These are phyloP conservation scores for Desmophyllum pertusum DNA, from an alignment of 92 coral and sea anemone species.

Conservation along the genomic window DNA sequence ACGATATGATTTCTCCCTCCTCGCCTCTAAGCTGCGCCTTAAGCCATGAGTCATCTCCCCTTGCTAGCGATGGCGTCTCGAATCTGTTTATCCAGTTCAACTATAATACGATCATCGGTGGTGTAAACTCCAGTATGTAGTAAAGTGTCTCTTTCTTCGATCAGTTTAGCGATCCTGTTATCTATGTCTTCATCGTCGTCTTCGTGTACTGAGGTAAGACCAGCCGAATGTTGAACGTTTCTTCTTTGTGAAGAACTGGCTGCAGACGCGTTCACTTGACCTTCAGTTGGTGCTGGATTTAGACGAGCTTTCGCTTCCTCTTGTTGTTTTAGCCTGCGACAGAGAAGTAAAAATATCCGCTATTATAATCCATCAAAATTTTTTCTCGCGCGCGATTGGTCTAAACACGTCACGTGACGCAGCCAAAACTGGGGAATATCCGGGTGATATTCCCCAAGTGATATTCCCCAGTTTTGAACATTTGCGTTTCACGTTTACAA, in stretches of 20 bases:
- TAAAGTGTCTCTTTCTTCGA: conserved; percentile 95
- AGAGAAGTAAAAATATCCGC: neutral
- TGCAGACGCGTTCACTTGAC: neutral
- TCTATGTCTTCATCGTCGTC: conserved; percentile 80
- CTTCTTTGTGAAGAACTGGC: conserved; percentile 42
- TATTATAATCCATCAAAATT: no score
- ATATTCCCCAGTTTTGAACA: no score
- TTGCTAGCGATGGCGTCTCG: conserved; percentile 95
- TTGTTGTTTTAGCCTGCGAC: conserved; percentile 74
- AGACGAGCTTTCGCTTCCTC: conserved; percentile 69
- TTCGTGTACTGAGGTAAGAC: conserved; percentile 57
- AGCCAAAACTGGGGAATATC: no score
- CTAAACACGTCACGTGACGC: no score
- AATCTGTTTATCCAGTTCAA: conserved; percentile 93
- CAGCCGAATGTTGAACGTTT: conserved; percentile 24
- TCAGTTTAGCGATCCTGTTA: conserved; percentile 86
- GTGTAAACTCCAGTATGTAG: conserved; percentile 95
- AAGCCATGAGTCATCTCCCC: conserved; percentile 53
- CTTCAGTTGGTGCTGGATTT: conserved; percentile 33
- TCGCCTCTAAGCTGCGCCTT: neutral
- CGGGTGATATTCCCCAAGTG: no score
- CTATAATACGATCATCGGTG: conserved; percentile 93
- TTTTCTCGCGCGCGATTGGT: no score
- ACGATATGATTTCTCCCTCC: neutral
- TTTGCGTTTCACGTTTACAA: no score